A percentile compares a stretch with the other conserved stretches of the same genome.
These are phyloP conservation scores for Perizoma flavofasciatum DNA, from an alignment of 2,888 invertebrate genomes.

Conservation along the genomic window DNA sequence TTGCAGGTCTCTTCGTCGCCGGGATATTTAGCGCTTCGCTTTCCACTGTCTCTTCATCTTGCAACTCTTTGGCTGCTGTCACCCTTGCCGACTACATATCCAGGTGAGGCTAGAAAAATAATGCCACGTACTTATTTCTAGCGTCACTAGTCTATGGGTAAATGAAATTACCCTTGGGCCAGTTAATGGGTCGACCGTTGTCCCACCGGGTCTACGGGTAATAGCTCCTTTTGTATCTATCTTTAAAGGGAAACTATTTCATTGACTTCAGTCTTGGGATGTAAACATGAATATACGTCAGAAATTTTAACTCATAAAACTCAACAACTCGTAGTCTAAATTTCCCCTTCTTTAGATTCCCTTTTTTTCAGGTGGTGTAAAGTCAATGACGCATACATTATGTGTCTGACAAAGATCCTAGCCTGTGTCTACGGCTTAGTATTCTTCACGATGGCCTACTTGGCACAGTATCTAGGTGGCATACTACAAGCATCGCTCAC, in stretches of 20 bases:
- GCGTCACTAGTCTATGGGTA: background rate
- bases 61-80: constrained; percentile 95
- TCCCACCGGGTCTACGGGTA: no score
- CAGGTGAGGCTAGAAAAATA: constrained; percentile 51
- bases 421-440: constrained; percentile 89
- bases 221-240: background rate
- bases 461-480: constrained; percentile 92
- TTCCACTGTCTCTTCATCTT: constrained; percentile 94
- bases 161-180: no score
- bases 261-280: background rate
- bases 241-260: background rate
- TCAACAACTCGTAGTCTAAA: no score
- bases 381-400: constrained; percentile 59
- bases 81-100: constrained; percentile 93
- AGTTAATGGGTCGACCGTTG: no score
- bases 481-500: constrained; percentile 92
- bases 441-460: constrained; percentile 91
- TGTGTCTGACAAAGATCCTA: constrained; percentile 85
- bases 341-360: background rate
- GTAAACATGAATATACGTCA: no score
- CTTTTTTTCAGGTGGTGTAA: constrained; percentile 59
- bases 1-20: constrained; percentile 95
- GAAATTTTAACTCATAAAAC: no score
- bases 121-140: background rate
- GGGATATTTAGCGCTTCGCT: constrained; percentile 96